phyloP scores from a whole-genome alignment of 2,888 invertebrate species.

The Emmelina monodactyla region DNA sequence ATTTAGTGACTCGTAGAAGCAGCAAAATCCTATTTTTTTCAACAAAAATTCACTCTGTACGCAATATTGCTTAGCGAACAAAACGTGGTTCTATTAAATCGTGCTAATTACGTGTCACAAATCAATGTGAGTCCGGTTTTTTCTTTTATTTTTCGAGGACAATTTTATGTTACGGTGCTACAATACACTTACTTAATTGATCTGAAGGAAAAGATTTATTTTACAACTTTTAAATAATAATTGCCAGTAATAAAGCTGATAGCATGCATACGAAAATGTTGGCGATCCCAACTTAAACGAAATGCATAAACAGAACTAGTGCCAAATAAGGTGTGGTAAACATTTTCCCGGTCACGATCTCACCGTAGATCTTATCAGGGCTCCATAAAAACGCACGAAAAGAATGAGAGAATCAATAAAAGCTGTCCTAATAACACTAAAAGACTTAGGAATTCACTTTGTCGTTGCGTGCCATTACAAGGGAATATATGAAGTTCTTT shows the following conservation, averaged over 20 bases:
- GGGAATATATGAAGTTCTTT: constrained; percentile 33
- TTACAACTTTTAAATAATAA: too few relatives aligned
- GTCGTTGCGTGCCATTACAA: constrained; percentile 35
- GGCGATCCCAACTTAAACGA: too few relatives aligned
- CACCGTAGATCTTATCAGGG: constrained; percentile 1
- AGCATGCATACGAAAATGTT: too few relatives aligned
- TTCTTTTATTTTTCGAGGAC: constrained; percentile 11
- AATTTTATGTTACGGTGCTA: background rate
- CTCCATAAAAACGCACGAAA: background rate
- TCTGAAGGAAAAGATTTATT: too few relatives aligned
- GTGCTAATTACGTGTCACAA: constrained; percentile 36
- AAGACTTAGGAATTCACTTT: constrained; percentile 26
- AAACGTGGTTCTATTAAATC: constrained; percentile 46
- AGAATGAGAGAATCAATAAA: constrained; percentile 7
- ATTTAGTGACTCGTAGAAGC: too few relatives aligned
- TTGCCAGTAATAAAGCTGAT: too few relatives aligned
- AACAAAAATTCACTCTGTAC: too few relatives aligned
- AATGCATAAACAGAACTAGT: background rate
- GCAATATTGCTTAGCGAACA: too few relatives aligned
- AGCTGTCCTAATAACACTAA: constrained; percentile 11
- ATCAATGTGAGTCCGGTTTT: constrained; percentile 16
- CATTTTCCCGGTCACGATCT: constrained; percentile 1
- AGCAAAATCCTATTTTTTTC: too few relatives aligned
- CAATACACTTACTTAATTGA: too few relatives aligned
- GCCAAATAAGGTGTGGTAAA: background rate